These are phyloP conservation scores for Scartelaos histophorus DNA, from an alignment of 2,113 vertebrate genomes.

Conservation along the genomic window DNA sequence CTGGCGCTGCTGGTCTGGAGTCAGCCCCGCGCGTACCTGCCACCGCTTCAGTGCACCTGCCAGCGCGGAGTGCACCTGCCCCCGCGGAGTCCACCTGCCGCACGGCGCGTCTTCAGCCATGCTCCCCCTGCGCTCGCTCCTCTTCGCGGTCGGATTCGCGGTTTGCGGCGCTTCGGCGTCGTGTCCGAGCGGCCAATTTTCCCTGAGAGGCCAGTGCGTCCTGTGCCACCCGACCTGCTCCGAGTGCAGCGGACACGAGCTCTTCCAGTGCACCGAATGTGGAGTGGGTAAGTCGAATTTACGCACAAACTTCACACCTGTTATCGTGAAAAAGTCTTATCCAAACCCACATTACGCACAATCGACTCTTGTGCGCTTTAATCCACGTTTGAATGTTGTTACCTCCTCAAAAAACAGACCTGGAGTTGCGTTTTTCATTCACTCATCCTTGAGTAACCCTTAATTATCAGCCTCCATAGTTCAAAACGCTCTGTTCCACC, in stretches of 20 bases:
- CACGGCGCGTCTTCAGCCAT: slow-evolving; percentile 63
- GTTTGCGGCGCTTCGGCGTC: slow-evolving; percentile 46
- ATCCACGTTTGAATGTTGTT: no score
- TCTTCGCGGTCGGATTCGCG: slow-evolving; percentile 38
- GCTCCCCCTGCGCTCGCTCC: slow-evolving; percentile 31
- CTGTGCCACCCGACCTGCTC: slow-evolving; percentile 77
- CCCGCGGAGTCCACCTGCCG: slow-evolving; percentile 48
- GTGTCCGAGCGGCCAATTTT: slow-evolving; percentile 74
- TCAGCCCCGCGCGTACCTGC: background rate
- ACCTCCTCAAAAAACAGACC: no score
- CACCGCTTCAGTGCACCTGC: background rate
- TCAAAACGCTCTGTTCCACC: no score
- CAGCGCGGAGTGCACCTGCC: slow-evolving; percentile 8
- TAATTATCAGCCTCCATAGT: no score
- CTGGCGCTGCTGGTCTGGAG: slow-evolving; percentile 54
- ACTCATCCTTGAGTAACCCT: no score
- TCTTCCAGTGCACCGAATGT: slow-evolving; percentile 76
- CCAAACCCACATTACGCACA: no score
- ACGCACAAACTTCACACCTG: background rate
- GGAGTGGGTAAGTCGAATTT: slow-evolving; percentile 67
- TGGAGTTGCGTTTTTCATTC: no score
- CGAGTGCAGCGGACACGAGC: slow-evolving; percentile 75
- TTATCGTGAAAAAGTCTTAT: no score
- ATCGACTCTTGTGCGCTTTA: no score
- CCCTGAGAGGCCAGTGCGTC: slow-evolving; percentile 74